Percentiles rank a stretch among this genome's conserved stretches.
These are phyloP conservation scores for Pleuronectes platessa DNA, from an alignment of 2,113 vertebrate species.

Conservation along the genomic window DNA sequence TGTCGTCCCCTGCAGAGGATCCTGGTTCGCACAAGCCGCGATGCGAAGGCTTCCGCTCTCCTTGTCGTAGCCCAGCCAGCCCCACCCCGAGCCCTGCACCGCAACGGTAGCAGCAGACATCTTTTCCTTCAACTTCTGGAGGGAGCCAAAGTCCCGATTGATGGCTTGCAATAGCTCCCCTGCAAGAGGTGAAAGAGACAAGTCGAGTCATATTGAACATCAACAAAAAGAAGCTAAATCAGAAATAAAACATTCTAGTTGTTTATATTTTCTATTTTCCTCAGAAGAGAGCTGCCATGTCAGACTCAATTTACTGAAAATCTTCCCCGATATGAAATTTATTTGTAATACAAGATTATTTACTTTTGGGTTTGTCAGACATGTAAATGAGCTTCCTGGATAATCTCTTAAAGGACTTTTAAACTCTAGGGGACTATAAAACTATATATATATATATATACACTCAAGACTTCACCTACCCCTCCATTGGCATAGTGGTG, in stretches of 20 bases:
- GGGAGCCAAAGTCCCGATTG: constrained; percentile 94
- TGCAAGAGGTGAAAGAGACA: constrained; percentile 55
- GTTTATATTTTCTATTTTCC: background rate
- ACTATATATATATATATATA: no score
- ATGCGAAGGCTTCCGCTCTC: constrained; percentile 87
- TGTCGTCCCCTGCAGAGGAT: constrained; percentile 95
- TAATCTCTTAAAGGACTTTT: no score
- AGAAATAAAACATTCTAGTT: background rate
- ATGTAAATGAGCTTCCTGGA: no score
- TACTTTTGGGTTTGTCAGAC: no score
- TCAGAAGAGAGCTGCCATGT: background rate
- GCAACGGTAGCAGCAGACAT: constrained; percentile 89
- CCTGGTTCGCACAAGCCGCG: constrained; percentile 93
- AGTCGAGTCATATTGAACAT: background rate
- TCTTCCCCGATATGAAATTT: no score
- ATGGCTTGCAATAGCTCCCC: constrained; percentile 94
- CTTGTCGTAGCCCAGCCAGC: constrained; percentile 94
- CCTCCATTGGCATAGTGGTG: no score
- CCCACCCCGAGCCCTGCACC: constrained; percentile 98
- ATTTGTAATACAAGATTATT: no score
- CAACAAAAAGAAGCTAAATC: background rate
- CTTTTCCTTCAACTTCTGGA: constrained; percentile 93
- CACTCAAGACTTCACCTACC: no score
- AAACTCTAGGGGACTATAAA: no score
- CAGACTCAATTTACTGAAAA: no score